A percentile compares a stretch with the other conserved stretches of the same genome.
Evolutionary conservation across 2,888 invertebrate genomes (phyloP).

Genomic region (Pyralis farinalis): DNA sequence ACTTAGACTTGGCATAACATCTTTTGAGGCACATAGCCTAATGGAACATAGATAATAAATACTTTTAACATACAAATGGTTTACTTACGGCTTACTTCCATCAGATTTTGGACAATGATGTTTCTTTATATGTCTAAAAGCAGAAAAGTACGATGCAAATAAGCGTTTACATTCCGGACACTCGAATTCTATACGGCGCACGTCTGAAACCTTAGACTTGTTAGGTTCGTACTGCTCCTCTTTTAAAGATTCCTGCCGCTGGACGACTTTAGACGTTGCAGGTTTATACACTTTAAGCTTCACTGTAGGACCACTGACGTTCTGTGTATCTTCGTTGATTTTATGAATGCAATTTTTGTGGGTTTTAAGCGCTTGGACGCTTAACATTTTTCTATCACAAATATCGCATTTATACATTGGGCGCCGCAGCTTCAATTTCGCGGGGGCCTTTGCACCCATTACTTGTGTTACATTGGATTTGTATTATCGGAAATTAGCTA

Average conservation of each 20-base stretch:
- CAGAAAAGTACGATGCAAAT: conserved; percentile 43
- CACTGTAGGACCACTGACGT: no score
- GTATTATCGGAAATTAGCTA: no score
- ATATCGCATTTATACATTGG: conserved; percentile 39
- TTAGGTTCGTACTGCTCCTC: no score
- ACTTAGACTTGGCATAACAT: no score
- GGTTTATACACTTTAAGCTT: no score
- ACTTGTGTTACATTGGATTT: conserved; percentile 19
- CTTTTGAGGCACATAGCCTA: no score
- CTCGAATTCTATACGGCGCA: conserved; percentile 38
- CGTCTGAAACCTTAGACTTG: conserved; percentile 3
- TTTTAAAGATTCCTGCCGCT: no score
- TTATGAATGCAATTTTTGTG: conserved; percentile 28
- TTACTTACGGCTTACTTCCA: conserved; percentile 48
- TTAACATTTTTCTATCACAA: conserved; percentile 43
- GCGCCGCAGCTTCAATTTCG: conserved; percentile 34
- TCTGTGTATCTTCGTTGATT: no score
- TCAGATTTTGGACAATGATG: conserved; percentile 36
- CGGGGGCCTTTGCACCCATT: conserved; percentile 50
- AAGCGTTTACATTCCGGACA: conserved; percentile 47
- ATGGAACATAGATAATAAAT: no score
- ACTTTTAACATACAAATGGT: background rate
- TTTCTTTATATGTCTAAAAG: conserved; percentile 54
- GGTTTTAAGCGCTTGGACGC: conserved; percentile 31
- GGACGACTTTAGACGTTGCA: no score